Evolutionary conservation across 2,888 invertebrate genomes (phyloP), one percentile per base, ranked within the genome.

Genomic region (Agrenia bidenticulata): DNA sequence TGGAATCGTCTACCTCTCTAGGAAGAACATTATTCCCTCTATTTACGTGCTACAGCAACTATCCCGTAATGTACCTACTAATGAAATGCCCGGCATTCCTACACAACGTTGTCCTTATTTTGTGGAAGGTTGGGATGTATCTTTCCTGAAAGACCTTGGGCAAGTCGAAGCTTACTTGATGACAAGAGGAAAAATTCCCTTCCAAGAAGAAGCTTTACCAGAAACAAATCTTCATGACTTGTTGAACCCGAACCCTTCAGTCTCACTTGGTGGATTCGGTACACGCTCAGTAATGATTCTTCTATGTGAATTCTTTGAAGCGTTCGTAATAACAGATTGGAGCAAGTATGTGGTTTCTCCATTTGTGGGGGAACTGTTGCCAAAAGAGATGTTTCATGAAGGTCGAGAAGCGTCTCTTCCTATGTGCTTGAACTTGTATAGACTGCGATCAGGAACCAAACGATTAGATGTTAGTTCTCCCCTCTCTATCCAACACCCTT

Each of bases 11-110:
- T 41, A 41, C 41, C n/a, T 57, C 2, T 2, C 19, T 11, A 57
- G 32, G 19, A 57, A 41, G n/a, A 41, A 57, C 24, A 41, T 57
- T 21, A n/a, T 57, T 9, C 57, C 57, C 15, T 57, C 41, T 17
- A n/a, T 57, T 5, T n/a, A 21, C 2, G 42, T 21, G 5, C n/a
- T 57, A 11, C 57, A 57, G 42, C 26, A 57, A 9, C 19, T 57
- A n/a, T 5, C 17, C 19, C 9, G 19, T 17, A 45, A 19, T 45
- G 45, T 45, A 15, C 45, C n/a, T 17, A 17, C 45, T 11, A 19
- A 45, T 45, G 19, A 19, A 9, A 15, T 45, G 4, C 4, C 19
- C 5, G 5, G 9, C 19, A 4, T 19, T 19, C 15, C 45, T 9
- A 45, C 45, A 15, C 37, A 32, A n/a, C 27, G 27, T 17, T 11